Evolutionary conservation across 2,113 vertebrate genomes (phyloP).

Genomic region (Hylia prasina): DNA sequence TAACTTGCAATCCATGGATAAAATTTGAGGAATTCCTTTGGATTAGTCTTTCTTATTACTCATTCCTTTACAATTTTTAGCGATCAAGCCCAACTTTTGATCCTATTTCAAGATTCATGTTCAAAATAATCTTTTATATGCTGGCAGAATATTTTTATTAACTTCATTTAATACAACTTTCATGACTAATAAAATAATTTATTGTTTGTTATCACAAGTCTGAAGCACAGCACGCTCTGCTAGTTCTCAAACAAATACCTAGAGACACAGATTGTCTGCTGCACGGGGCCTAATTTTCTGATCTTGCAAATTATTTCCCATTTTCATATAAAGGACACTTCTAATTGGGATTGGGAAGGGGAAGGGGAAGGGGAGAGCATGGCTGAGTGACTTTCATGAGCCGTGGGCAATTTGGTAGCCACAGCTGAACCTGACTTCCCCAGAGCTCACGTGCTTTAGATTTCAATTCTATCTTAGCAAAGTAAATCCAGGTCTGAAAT

Average conservation of each 20-base stretch:
- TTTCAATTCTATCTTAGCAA: background rate
- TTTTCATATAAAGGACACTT: background rate
- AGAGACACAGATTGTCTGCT: background rate
- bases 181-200: background rate
- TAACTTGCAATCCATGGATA: background rate
- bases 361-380: background rate
- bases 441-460: background rate
- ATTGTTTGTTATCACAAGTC: background rate
- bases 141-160: background rate
- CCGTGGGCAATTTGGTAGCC: background rate
- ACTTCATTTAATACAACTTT: background rate
- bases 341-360: background rate
- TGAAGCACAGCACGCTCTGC: background rate
- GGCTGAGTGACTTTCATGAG: background rate
- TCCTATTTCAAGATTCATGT: background rate
- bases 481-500: background rate
- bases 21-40: background rate
- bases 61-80: background rate
- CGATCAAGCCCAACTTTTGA: background rate
- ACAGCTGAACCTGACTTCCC: background rate
- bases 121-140: background rate
- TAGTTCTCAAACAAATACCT: background rate
- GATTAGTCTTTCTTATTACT: background rate
- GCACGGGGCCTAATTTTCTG: background rate
- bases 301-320: background rate